These are phyloP conservation scores for Symphodus melops DNA, from an alignment of 2,113 vertebrate species.

Conservation along the genomic window DNA sequence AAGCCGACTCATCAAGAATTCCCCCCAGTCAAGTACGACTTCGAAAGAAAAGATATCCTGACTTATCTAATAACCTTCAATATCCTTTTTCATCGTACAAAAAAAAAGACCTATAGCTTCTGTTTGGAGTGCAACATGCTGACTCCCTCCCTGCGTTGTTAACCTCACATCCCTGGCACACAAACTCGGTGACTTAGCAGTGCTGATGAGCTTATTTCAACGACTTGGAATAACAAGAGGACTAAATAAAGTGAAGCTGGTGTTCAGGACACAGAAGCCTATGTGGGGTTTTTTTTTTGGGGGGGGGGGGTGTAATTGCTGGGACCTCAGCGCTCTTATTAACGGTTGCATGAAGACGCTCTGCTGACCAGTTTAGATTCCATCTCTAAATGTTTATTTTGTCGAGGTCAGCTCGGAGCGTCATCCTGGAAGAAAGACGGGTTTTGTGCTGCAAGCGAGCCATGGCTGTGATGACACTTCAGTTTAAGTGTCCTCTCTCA, in stretches of 20 bases:
- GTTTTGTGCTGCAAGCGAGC: conserved; percentile 15
- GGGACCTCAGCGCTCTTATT: background rate
- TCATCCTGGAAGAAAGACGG: conserved; percentile 10
- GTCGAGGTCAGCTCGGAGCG: background rate
- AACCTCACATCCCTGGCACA: background rate
- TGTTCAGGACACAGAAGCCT: conserved; percentile 10
- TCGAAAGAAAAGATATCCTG: no score
- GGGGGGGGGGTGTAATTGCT: background rate
- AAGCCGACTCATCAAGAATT: no score
- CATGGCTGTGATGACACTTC: background rate
- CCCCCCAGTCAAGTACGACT: no score
- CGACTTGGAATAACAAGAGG: conserved; percentile 8
- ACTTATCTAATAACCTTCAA: background rate
- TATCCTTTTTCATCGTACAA: background rate
- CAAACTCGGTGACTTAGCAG: background rate
- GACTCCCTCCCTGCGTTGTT: background rate
- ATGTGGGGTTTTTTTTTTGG: background rate
- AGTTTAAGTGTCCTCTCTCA: background rate
- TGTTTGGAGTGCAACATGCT: background rate
- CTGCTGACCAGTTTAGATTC: conserved; percentile 4
- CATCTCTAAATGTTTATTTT: conserved; percentile 21
- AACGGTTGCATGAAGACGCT: background rate
- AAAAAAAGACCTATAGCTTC: background rate
- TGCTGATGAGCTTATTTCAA: conserved; percentile 14
- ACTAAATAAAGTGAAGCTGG: conserved; percentile 1